Percentiles rank a stretch among this genome's conserved stretches.
Conservation (phyloP, 2,113 vertebrate species). For the Marmota flaviventris region DNA sequence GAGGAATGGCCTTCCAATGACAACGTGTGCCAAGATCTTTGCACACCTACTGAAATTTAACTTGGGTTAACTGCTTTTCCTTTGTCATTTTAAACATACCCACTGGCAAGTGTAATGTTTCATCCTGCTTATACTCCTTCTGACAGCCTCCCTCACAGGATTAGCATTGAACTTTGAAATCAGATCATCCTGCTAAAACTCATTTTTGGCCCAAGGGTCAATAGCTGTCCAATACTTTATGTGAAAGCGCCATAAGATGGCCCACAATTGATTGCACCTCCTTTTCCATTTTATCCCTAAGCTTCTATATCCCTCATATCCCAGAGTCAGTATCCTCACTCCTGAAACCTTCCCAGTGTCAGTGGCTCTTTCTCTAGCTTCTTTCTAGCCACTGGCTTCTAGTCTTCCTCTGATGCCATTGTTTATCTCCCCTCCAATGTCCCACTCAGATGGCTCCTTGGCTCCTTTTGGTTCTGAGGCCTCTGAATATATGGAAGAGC, state of each 20-base stretch:
- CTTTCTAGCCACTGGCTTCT: background rate
- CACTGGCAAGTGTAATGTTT: constrained; percentile 35
- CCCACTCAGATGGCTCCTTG: background rate
- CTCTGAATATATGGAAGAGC: background rate
- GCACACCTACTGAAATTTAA: constrained; percentile 42
- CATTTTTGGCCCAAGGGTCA: constrained; percentile 6
- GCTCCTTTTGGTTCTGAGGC: background rate
- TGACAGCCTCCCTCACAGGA: constrained; percentile 18
- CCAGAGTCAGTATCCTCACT: background rate
- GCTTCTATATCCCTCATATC: background rate
- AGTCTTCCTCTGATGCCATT: background rate
- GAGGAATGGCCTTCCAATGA: constrained; percentile 31
- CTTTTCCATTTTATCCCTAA: constrained; percentile 11
- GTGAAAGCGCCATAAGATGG: background rate
- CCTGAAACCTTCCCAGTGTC: background rate
- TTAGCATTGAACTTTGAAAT: constrained; percentile 56
- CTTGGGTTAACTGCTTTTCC: constrained; percentile 31
- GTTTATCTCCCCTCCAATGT: background rate
- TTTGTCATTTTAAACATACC: constrained; percentile 59
- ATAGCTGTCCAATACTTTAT: background rate
- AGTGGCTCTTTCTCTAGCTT: background rate
- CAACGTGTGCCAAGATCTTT: constrained; percentile 48
- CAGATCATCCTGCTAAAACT: constrained; percentile 31
- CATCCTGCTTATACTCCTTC: constrained; percentile 30
- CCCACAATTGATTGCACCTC: background rate